Evolutionary conservation across 2,113 vertebrate species (phyloP).

Genomic region (Ariopsis seemanni): DNA sequence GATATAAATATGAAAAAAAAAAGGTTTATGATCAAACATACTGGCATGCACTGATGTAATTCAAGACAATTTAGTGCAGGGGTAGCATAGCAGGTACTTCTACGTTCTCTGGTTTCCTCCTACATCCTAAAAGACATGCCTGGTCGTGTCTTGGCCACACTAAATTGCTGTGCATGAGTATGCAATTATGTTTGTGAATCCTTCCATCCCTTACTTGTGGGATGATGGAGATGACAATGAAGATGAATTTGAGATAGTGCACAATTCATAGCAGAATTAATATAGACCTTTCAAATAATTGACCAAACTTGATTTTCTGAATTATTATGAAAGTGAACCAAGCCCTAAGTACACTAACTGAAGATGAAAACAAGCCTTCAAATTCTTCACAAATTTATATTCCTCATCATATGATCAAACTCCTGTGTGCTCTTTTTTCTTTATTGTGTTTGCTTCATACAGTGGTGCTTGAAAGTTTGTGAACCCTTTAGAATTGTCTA

Average conservation of each 20-base stretch:
- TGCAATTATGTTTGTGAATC: not conserved
- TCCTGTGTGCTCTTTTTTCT: not conserved
- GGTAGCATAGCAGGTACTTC: not conserved
- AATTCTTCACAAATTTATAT: not conserved
- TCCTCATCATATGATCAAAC: not conserved
- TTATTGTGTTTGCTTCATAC: conserved; percentile 9
- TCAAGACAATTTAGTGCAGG: not conserved
- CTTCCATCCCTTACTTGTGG: not conserved
- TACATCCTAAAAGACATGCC: not conserved
- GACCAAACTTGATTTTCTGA: not conserved
- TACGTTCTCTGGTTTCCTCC: not conserved
- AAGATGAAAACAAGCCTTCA: not conserved
- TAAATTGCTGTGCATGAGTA: not conserved
- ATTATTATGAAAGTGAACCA: not conserved
- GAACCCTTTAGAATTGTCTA: no score
- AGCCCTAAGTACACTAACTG: not conserved
- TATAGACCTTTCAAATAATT: not conserved
- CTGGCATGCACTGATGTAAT: not conserved
- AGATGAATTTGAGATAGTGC: not conserved
- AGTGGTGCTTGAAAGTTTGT: no score
- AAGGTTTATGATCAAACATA: not conserved
- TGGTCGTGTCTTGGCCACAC: not conserved
- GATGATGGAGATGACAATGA: not conserved
- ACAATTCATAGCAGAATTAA: not conserved
- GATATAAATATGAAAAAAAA: not conserved